Evolutionary conservation across 2,113 vertebrate species (phyloP).

Genomic region (Coreoperca whiteheadi): DNA sequence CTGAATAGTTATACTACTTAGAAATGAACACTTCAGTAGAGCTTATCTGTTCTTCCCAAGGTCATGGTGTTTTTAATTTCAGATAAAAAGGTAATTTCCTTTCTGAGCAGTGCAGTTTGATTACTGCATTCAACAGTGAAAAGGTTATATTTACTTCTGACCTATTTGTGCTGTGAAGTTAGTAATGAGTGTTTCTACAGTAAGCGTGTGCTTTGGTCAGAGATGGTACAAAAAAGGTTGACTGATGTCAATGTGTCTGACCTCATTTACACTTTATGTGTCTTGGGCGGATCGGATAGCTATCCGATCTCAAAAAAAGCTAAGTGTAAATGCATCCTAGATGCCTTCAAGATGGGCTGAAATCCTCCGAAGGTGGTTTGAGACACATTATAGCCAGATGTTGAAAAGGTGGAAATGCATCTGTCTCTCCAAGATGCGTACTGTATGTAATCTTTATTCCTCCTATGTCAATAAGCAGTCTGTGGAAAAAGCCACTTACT

Average conservation of each 20-base stretch:
- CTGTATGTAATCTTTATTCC: not conserved
- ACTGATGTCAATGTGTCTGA: not conserved
- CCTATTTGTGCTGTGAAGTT: not conserved
- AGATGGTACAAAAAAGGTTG: not conserved
- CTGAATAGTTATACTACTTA: not conserved
- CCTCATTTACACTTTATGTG: not conserved
- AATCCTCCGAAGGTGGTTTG: too few species aligned
- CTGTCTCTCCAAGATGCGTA: not conserved
- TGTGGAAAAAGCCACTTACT: not conserved
- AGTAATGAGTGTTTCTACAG: not conserved
- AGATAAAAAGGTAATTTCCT: not conserved
- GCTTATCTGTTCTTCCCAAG: not conserved
- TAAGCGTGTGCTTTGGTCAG: not conserved
- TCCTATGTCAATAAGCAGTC: not conserved
- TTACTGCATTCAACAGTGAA: not conserved
- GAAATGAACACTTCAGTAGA: not conserved
- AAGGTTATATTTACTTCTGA: not conserved
- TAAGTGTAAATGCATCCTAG: too few species aligned
- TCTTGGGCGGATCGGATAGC: not conserved
- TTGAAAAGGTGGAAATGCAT: not conserved
- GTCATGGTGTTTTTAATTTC: not conserved
- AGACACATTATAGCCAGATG: not conserved
- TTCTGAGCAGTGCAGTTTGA: not conserved
- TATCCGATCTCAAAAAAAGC: not conserved
- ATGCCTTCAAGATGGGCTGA: not conserved